Evolutionary conservation across 2,888 invertebrate species (phyloP), one percentile per base, ranked within the genome.

Genomic region (Aleiodes leptofemur): DNA sequence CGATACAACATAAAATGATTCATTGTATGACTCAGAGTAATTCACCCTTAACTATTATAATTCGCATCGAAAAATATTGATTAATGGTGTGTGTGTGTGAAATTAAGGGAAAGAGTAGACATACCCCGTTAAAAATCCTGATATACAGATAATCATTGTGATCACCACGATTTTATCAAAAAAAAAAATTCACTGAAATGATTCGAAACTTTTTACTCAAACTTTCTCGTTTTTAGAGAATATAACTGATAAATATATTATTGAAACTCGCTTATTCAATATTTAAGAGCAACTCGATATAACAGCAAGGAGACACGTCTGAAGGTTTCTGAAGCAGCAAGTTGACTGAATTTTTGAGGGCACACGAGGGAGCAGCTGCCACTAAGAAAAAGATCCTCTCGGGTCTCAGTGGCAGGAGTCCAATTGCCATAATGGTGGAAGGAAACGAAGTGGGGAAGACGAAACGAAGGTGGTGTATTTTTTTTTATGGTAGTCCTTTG

Each of bases 91-190:
- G 23, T 23, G 23, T 23, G 23, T 23, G 7, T 56, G 73, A 78
- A 61, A 64, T 38, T 38, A 9, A 68, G 11, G 3, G 48, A 7
- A 61, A 55, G 31, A 56, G 14, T 23, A 55, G 57, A 87, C 88
- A 74, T 86, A 90, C 90, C 89, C 88, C 82, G 86, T 86, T 82
- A 90, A 80, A 80, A 88, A 89, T 82, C 89, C 88, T 68, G 89
- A 87, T 73, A 89, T 84, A 81, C 87, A 89, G 81, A 89, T 87
- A 80, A 90, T 87, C 90, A 90, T 90, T 64, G 48, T 81, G 81
- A 48, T 53, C 13, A 50, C 66, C 14, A 38, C 56, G 14, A 56
- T 14, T 48, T 38, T 43, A 43, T 29, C 53, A 34, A 56, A 38
- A 51, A 51, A 13, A 31, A 53, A 38, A 23, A 23, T 23, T 31